A percentile compares a stretch with the other conserved stretches of the same genome.
Conservation (phyloP, 2,888 invertebrate genomes). For the Eulithis testata region DNA sequence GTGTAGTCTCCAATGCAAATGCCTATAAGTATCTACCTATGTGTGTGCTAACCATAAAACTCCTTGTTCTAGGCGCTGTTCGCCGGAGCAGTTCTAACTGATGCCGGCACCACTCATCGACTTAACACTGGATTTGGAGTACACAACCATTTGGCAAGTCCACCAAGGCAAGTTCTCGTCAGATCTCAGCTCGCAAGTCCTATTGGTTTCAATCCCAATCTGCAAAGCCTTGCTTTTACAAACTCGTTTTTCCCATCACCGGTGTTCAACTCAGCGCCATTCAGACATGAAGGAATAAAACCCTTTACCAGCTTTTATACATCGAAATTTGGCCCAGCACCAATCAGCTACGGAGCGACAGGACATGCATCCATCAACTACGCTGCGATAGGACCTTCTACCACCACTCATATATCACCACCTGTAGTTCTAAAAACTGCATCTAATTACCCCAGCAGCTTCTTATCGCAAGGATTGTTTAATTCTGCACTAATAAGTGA, state of each 20-base stretch:
- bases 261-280: neutral
- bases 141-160: slow-evolving; percentile 7
- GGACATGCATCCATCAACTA: slow-evolving; percentile 2
- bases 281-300: slow-evolving; percentile 2
- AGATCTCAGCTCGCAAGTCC: slow-evolving; percentile 3
- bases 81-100: slow-evolving; percentile 20
- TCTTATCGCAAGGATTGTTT: neutral
- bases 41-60: slow-evolving; percentile 3
- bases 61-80: slow-evolving; percentile 33
- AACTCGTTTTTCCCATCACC: slow-evolving; percentile 6
- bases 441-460: neutral
- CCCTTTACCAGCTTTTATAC: neutral
- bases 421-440: neutral
- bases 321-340: slow-evolving; percentile 1
- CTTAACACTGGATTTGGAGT: slow-evolving; percentile 10
- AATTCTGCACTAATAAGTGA: slow-evolving; percentile 6
- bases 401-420: slow-evolving; percentile 6
- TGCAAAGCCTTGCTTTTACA: neutral
- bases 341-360: neutral
- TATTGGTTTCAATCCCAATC: neutral
- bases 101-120: slow-evolving; percentile 25
- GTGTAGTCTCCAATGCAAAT: neutral
- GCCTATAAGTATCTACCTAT: neutral
- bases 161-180: slow-evolving; percentile 5
- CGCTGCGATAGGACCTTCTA: neutral